Conservation (phyloP, 2,888 invertebrate species). For the Andrena haemorrhoa region DNA sequence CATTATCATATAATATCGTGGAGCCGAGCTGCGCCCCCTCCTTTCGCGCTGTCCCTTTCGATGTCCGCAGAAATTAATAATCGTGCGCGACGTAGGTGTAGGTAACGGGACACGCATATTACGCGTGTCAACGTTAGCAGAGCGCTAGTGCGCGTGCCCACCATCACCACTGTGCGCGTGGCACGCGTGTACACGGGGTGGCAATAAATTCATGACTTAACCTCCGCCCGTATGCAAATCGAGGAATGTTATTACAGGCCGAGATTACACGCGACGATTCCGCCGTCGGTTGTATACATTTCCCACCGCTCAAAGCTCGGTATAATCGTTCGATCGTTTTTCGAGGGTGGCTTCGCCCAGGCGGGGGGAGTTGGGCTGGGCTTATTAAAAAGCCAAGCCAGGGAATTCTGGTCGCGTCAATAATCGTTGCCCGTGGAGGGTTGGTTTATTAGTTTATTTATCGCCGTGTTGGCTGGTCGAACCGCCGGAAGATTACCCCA, state of each 20-base stretch:
- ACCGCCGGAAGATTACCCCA: conserved; percentile 77
- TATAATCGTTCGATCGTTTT: conserved; percentile 46
- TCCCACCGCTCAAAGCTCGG: conserved; percentile 75
- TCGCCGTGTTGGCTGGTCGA: conserved; percentile 72
- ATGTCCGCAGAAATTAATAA: conserved; percentile 70
- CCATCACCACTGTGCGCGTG: conserved; percentile 9
- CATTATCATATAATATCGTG: conserved; percentile 69
- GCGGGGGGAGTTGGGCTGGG: too few species aligned
- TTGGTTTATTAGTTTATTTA: conserved; percentile 81
- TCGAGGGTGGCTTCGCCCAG: conserved; percentile 45
- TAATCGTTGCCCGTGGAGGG: conserved; percentile 64
- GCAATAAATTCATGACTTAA: conserved; percentile 81
- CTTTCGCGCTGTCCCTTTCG: conserved; percentile 43
- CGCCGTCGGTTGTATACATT: conserved; percentile 75
- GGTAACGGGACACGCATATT: conserved; percentile 64
- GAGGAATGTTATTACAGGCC: conserved; percentile 80
- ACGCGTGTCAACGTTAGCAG: conserved; percentile 64
- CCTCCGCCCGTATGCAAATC: conserved; percentile 80
- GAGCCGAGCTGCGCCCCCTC: conserved; percentile 19
- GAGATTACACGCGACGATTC: conserved; percentile 83
- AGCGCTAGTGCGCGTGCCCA: conserved; percentile 56
- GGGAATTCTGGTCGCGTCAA: conserved; percentile 41
- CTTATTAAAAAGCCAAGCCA: conserved; percentile 80
- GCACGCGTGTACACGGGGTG: conserved; percentile 53
- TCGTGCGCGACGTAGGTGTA: conserved; percentile 59